Evolutionary conservation across 2,888 invertebrate species (phyloP).

Genomic region (Trachelus tabidus): DNA sequence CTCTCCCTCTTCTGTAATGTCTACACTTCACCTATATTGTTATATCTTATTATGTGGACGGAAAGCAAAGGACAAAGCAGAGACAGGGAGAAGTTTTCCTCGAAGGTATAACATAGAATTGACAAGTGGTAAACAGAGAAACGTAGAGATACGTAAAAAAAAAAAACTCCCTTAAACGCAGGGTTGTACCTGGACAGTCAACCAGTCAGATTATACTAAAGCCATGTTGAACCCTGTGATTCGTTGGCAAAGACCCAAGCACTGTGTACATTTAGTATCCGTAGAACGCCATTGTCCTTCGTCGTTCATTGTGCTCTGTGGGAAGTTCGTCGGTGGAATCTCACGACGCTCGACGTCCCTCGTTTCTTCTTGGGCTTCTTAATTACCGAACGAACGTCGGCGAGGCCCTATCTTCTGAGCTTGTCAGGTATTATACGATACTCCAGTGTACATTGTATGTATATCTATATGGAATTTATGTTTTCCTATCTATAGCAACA

Average conservation of each 20-base stretch:
- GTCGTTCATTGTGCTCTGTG: constrained; percentile 38
- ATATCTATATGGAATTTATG: neutral
- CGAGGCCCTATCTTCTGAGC: neutral
- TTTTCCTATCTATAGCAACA: neutral
- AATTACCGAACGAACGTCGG: constrained; percentile 22
- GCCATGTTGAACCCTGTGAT: neutral
- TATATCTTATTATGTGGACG: neutral
- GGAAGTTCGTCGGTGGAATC: constrained; percentile 19
- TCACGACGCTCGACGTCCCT: neutral
- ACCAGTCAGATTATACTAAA: neutral
- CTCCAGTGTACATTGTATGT: neutral
- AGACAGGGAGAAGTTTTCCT: neutral
- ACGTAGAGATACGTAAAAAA: neutral
- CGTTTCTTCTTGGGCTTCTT: constrained; percentile 12
- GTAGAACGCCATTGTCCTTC: constrained; percentile 26
- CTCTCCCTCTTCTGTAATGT: constrained; percentile 9
- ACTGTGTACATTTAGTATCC: neutral
- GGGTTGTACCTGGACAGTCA: neutral
- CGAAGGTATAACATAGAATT: neutral
- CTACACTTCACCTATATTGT: neutral
- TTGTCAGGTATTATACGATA: neutral
- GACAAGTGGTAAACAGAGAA: neutral
- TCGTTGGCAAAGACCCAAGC: neutral
- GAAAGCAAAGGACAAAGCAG: no score
- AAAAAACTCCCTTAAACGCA: neutral